Evolutionary conservation across 2,797 vertebrate species (phyloP).

Genomic region (Sphenodon punctatus): DNA sequence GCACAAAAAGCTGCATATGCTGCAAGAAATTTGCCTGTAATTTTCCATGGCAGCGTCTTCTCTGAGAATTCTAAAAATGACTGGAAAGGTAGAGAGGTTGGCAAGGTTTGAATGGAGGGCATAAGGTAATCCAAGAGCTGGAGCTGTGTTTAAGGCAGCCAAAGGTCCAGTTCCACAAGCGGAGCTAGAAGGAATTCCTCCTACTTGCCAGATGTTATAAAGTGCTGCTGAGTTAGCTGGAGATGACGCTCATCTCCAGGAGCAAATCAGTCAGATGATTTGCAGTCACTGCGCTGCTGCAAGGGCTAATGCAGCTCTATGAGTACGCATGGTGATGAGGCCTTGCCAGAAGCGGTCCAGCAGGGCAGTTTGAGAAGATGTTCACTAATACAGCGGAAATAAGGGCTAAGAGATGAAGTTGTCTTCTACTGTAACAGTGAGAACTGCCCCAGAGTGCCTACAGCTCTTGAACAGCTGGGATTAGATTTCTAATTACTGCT

Average conservation of each 20-base stretch:
- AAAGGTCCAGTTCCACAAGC: conserved; percentile 21
- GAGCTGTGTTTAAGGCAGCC: conserved; percentile 40
- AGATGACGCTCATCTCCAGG: conserved; percentile 38
- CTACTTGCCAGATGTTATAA: conserved; percentile 41
- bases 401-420: conserved; percentile 24
- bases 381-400: conserved; percentile 12
- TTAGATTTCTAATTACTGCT: conserved; percentile 18
- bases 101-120: conserved; percentile 41
- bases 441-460: conserved; percentile 22
- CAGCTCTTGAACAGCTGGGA: conserved; percentile 45
- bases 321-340: neutral
- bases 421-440: conserved; percentile 11
- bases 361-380: neutral
- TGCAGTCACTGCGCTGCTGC: conserved; percentile 9
- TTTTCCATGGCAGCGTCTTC: conserved; percentile 36
- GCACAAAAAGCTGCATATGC: neutral
- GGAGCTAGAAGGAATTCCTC: conserved; percentile 32
- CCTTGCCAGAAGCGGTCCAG: conserved; percentile 15
- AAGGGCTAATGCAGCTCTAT: conserved; percentile 11
- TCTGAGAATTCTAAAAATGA: conserved; percentile 11
- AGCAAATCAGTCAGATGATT: conserved; percentile 60
- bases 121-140: conserved; percentile 23
- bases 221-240: conserved; percentile 45
- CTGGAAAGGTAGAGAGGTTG: conserved; percentile 10
- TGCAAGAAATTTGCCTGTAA: neutral